Percentiles rank a stretch among this genome's conserved stretches.
Evolutionary conservation across 2,888 invertebrate species (phyloP).

Genomic region (Drosophila meridionalis): DNA sequence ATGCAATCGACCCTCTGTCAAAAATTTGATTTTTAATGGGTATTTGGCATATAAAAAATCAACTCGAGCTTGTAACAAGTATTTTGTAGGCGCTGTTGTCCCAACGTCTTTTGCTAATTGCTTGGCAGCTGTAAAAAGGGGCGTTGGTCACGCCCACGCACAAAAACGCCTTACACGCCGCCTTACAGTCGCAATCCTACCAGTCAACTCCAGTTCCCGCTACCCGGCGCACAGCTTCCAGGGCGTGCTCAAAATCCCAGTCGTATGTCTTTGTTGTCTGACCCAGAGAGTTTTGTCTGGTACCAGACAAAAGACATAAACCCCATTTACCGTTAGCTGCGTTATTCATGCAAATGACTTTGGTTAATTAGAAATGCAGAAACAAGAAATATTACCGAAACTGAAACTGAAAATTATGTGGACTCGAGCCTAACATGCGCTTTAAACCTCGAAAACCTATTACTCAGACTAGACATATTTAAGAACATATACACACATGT

Average conservation of each 20-base stretch:
- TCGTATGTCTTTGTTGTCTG: slow-evolving; percentile 31
- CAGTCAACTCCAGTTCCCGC: background rate
- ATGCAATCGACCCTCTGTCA: background rate
- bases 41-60: slow-evolving; percentile 8
- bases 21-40: background rate
- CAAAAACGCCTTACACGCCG: slow-evolving; percentile 3
- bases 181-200: slow-evolving; percentile 5
- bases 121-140: slow-evolving; percentile 70
- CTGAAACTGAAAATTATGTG: slow-evolving; percentile 37
- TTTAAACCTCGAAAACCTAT: slow-evolving; percentile 18
- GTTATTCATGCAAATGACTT: slow-evolving; percentile 79
- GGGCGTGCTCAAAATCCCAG: background rate
- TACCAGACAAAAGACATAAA: slow-evolving; percentile 72
- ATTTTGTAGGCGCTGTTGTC: slow-evolving; percentile 53
- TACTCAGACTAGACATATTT: slow-evolving; percentile 12
- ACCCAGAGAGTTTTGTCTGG: slow-evolving; percentile 35
- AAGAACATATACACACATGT: background rate
- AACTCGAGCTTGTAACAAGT: slow-evolving; percentile 38
- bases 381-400: slow-evolving; percentile 20
- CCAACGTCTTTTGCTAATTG: slow-evolving; percentile 70
- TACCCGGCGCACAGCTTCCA: background rate
- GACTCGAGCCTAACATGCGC: slow-evolving; percentile 28
- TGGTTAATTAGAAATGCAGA: slow-evolving; percentile 69
- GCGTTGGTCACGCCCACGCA: slow-evolving; percentile 66
- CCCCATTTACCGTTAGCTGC: slow-evolving; percentile 78